Percentiles rank a stretch among this genome's conserved stretches.
These are phyloP conservation scores for Coelopa pilipes DNA, from an alignment of 2,888 invertebrate species.

Conservation along the genomic window DNA sequence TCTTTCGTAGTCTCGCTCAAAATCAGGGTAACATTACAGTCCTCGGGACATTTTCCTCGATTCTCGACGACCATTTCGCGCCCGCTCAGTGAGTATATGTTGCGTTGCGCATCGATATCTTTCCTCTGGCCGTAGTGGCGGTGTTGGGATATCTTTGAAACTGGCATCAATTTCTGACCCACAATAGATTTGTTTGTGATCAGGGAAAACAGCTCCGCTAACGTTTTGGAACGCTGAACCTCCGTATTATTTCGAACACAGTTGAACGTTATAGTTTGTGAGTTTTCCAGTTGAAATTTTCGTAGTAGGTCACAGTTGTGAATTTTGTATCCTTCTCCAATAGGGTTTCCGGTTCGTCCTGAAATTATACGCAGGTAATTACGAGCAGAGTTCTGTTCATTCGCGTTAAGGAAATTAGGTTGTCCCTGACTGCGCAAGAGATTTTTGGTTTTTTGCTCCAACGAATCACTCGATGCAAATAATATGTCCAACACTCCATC, in stretches of 20 bases:
- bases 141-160: conserved; percentile 68
- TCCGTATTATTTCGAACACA: conserved; percentile 73
- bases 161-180: conserved; percentile 57
- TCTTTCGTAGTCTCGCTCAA: conserved; percentile 68
- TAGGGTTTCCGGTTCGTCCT: conserved; percentile 75
- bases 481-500: conserved; percentile 79
- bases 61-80: conserved; percentile 78
- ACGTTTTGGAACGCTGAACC: conserved; percentile 67
- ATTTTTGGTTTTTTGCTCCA: conserved; percentile 56
- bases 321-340: conserved; percentile 73
- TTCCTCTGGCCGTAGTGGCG: conserved; percentile 71
- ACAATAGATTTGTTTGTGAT: conserved; percentile 65
- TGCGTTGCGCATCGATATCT: conserved; percentile 70
- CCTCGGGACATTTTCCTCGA: conserved; percentile 76
- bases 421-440: conserved; percentile 48
- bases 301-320: conserved; percentile 72
- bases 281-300: conserved; percentile 70
- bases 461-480: conserved; percentile 69
- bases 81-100: conserved; percentile 72
- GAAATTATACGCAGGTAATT: conserved; percentile 77
- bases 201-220: conserved; percentile 67
- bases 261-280: conserved; percentile 69
- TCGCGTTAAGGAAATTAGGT: neutral
- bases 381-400: conserved; percentile 54
- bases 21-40: conserved; percentile 74